Evolutionary conservation across 2,113 vertebrate species (phyloP).

Genomic region (Cavia porcellus): DNA sequence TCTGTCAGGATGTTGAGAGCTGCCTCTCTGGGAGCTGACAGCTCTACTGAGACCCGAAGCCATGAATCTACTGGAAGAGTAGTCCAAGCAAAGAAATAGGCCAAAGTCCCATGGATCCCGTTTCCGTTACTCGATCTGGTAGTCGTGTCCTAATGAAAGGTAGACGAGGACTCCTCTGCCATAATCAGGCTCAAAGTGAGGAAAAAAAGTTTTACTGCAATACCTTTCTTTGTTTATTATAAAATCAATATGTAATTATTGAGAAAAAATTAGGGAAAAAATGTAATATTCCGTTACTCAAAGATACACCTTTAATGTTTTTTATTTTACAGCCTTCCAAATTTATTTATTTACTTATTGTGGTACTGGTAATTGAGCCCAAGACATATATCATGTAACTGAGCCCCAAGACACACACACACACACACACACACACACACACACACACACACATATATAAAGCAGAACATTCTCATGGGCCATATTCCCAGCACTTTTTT

Average conservation of each 20-base stretch:
- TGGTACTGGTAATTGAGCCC: neutral
- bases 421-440: no score
- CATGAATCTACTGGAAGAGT: neutral
- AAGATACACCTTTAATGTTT: neutral
- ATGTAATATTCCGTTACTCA: neutral
- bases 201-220: neutral
- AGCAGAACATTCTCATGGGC: neutral
- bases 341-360: neutral
- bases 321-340: conserved; percentile 17
- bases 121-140: neutral
- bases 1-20: neutral
- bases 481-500: neutral
- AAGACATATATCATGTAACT: no score
- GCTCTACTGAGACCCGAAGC: neutral
- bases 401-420: no score
- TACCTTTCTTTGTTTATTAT: conserved; percentile 30
- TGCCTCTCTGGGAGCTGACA: neutral
- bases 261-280: conserved; percentile 38
- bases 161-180: neutral
- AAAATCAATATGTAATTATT: conserved; percentile 48
- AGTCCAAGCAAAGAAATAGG: conserved; percentile 6
- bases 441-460: no score
- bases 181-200: neutral
- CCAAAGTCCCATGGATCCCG: neutral
- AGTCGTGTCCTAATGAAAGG: neutral